Conservation (phyloP, 2,113 vertebrate genomes). For the Melanerpes formicivorus region DNA sequence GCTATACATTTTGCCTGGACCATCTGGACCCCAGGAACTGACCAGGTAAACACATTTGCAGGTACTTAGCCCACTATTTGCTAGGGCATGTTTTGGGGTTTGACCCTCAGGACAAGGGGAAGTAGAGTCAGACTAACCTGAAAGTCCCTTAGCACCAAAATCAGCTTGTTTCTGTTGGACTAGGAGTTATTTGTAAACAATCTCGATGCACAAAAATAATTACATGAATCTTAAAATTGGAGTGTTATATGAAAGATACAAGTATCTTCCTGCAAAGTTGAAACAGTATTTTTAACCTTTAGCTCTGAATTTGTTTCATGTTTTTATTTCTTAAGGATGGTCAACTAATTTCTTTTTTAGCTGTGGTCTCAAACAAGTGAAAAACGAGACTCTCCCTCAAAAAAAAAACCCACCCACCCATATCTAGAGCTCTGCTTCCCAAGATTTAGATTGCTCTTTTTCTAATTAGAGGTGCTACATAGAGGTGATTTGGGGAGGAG, state of each 20-base stretch:
- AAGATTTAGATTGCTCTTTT: not conserved
- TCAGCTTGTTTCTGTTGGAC: not conserved
- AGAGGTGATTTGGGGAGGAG: not conserved
- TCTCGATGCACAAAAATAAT: not conserved
- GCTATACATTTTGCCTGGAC: no score
- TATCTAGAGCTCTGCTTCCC: not conserved
- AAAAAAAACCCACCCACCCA: not conserved
- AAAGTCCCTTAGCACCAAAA: not conserved
- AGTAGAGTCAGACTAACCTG: not conserved
- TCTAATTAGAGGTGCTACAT: not conserved
- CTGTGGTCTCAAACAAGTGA: not conserved
- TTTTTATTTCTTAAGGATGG: not conserved
- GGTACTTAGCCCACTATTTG: no score
- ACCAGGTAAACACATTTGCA: no score
- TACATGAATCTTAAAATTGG: not conserved
- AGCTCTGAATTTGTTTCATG: not conserved
- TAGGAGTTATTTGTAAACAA: not conserved
- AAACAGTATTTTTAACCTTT: not conserved
- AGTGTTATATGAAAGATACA: not conserved
- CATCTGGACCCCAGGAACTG: no score
- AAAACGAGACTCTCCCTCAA: not conserved
- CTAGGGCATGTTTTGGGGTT: no score
- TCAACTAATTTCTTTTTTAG: not conserved
- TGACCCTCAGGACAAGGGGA: not conserved
- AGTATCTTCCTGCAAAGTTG: not conserved